Percentiles rank a stretch among this genome's conserved stretches.
These are phyloP conservation scores for Panthera leo DNA, from an alignment of 2,113 vertebrate genomes.

Conservation along the genomic window DNA sequence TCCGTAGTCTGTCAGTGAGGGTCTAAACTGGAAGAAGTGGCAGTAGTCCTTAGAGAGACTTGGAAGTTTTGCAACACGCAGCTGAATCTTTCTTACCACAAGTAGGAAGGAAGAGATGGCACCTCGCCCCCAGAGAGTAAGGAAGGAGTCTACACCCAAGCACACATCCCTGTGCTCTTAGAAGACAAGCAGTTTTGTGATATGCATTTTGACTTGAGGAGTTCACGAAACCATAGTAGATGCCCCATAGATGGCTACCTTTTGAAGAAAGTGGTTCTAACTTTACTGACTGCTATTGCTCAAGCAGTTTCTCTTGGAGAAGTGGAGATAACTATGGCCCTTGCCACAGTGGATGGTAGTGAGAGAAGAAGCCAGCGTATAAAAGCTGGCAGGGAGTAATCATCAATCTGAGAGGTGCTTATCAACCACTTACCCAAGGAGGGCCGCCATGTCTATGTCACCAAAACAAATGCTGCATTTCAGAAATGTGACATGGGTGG, in stretches of 20 bases:
- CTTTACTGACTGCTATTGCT: neutral
- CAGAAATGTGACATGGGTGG: neutral
- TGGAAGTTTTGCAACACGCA: neutral
- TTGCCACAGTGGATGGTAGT: neutral
- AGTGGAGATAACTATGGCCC: neutral
- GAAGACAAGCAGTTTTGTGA: neutral
- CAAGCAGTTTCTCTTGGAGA: neutral
- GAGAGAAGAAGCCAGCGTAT: neutral
- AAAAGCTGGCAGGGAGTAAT: neutral
- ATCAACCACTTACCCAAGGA: neutral
- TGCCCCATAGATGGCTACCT: neutral
- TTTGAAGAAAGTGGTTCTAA: neutral
- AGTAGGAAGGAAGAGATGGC: neutral
- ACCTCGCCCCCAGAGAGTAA: neutral
- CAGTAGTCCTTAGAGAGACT: neutral
- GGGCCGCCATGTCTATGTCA: too few relatives aligned
- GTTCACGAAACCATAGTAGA: neutral
- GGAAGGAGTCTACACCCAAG: neutral
- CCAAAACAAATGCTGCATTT: neutral
- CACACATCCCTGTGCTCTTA: neutral
- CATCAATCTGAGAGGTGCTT: neutral
- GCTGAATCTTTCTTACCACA: neutral
- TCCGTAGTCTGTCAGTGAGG: neutral
- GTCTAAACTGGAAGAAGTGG: neutral
- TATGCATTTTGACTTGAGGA: neutral